Base-by-base conservation (phyloP, 2,888 invertebrate species). In the Uloborus plumipes region DNA sequence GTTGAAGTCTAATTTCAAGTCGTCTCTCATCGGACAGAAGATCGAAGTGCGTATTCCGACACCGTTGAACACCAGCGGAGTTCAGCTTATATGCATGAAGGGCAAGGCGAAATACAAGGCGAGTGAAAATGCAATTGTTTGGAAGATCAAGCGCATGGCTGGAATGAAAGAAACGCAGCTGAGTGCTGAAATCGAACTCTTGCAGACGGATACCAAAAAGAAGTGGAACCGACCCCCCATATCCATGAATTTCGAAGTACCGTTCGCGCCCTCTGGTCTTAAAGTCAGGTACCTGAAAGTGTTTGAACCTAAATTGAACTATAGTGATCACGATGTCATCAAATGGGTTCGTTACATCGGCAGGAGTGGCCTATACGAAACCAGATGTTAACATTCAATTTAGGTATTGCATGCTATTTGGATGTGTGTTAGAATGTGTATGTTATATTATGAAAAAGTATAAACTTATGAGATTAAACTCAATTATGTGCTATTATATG, bases 311-410 rank as follows among this genome's bases (percentile, higher is more conserved):
- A 99, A 99, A 89, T 92, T 99, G 87, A 99, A 99, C 91, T 99
- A 99, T 90, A 99, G 98, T 1, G 99, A 99, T 90, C 99, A 99
- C 88, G 99, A 99, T 90, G 99, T 99, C 86, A 99, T 99, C 89
- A 99, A 99, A 93, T 99, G 99, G 99, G 99, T 99, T 86, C 93
- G 99, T 49, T 99, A 99, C 91, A 99, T 99, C 88, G 99, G 99
- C 64, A 94, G 98, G 88, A 99, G 98, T 89, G 99, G 99, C 78
- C 93, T 99, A 62, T 99, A 99, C 89, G 99, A 99, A 91, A 99
- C 99, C 55, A 92, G 99, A 90, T 99, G 99, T 92, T 99, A 87
- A 88, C 74, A 70, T 70, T 74, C 59, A 50, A 73, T 53, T 74
- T 74, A 51, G 53, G 69, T 70, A 74, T 70, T 81, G 74, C 70